Conservation (phyloP, 2,888 invertebrate species). For the Taphrorychus bicolor region DNA sequence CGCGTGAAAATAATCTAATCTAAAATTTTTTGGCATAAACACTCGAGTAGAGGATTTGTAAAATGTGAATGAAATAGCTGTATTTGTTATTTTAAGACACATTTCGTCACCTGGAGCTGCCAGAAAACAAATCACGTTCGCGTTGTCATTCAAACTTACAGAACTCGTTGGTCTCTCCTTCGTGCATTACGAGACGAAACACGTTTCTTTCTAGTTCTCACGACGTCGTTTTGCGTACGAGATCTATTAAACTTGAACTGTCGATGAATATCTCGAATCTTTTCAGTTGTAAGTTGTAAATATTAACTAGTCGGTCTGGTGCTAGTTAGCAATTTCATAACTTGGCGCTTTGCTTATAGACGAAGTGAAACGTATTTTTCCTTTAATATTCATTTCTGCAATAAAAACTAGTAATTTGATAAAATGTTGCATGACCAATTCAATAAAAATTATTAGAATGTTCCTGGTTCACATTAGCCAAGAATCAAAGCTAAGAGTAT, state of each 20-base stretch:
- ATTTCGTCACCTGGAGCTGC: too few relatives aligned
- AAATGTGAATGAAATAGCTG: neutral
- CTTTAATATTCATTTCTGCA: too few relatives aligned
- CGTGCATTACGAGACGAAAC: conserved; percentile 6
- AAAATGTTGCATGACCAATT: too few relatives aligned
- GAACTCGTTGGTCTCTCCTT: neutral
- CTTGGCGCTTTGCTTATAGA: neutral
- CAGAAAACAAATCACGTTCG: neutral
- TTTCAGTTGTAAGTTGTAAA: conserved; percentile 12
- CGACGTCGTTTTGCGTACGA: conserved; percentile 23
- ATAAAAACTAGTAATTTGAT: too few relatives aligned
- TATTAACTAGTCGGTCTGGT: conserved; percentile 7
- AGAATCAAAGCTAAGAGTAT: too few relatives aligned
- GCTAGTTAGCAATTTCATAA: neutral
- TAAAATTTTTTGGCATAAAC: neutral
- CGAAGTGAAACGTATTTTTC: too few relatives aligned
- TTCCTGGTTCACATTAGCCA: too few relatives aligned
- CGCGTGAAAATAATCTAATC: conserved; percentile 1
- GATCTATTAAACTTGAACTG: conserved; percentile 25
- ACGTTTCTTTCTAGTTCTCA: conserved; percentile 21
- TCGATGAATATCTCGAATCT: conserved; percentile 26
- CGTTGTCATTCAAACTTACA: neutral
- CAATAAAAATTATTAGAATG: too few relatives aligned
- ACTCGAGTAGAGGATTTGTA: neutral
- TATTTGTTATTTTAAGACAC: neutral